Base-by-base conservation (phyloP, 2,797 vertebrate genomes). In the Chaunax sp. region DNA sequence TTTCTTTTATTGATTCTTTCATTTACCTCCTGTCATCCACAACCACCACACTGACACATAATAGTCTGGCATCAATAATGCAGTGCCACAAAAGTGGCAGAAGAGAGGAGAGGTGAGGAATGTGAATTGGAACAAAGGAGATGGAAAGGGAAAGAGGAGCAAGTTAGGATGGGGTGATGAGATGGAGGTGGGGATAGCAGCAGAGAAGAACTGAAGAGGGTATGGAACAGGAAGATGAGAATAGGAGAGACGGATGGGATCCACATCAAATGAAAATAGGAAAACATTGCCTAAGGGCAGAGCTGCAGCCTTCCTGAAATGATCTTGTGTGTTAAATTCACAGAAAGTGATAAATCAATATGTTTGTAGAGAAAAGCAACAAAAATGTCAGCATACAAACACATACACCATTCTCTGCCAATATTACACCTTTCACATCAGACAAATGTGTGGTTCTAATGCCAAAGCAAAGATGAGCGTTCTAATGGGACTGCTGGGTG, bases 31-130 rank as follows among this genome's bases (percentile, higher is more conserved):
- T 71, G 46, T 68, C 54, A 41, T 53, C 72, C 63, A 30, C n/a
- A 15, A 46, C 43, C 44, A 49, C 46, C 38, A 64, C 49, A 20
- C 44, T 69, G 59, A 76, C 63, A 74, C 44, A 38, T 69, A 81
- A 81, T 71, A 63, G 13, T 19, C 73, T 55, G 60, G 35, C 72
- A 76, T 73, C 72, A 82, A 83, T 87, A 84, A 77, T 38, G 64
- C 65, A 65, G 57, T 8, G 20, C 20, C 47, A 72, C 60, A 78
- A 77, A 53, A 67, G 53, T 62, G 58, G 62, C 64, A 64, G 59
- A 37, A n/a, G n/a, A n/a, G n/a, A n/a, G 26, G 50, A 58, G 57
- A 56, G 41, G 51, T 14, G 8, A 64, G 20, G 41, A 77, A 70
- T 70, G 57, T 52, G 9, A 80, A 82, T 51, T 61, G 38, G 61